Evolutionary conservation across 2,888 invertebrate genomes (phyloP).

Genomic region (Nomada lathburiana): DNA sequence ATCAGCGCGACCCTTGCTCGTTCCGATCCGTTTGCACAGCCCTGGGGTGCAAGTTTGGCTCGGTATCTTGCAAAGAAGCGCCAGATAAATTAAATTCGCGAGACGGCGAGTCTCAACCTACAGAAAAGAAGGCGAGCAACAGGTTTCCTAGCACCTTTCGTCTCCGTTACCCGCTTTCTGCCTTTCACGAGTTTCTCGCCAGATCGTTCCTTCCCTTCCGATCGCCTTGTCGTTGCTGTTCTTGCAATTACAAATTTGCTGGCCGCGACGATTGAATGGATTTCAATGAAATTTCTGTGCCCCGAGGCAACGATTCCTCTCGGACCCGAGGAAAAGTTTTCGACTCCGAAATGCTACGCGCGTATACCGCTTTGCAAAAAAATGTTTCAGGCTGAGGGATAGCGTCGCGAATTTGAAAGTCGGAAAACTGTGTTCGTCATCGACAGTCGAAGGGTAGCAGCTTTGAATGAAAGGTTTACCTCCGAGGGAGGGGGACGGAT

Average conservation of each 20-base stretch:
- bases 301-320: not conserved
- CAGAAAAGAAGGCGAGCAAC: conserved; percentile 23
- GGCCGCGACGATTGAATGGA: not conserved
- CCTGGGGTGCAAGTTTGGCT: not conserved
- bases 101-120: not conserved
- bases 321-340: not conserved
- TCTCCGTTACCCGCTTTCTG: not conserved
- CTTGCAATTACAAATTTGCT: not conserved
- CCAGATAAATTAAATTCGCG: conserved; percentile 8
- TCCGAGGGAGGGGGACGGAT: too few relatives aligned
- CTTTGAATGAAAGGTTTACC: not conserved
- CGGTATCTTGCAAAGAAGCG: conserved; percentile 11
- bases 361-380: too few relatives aligned
- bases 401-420: conserved; percentile 8
- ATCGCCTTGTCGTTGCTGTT: not conserved
- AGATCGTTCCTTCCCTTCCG: not conserved
- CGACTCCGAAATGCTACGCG: not conserved
- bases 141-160: conserved; percentile 25
- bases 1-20: not conserved
- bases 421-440: too few relatives aligned
- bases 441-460: not conserved
- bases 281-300: not conserved
- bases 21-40: not conserved
- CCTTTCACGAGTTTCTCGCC: not conserved
- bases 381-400: too few relatives aligned